These are phyloP conservation scores for Corythornis leucogaster DNA, from an alignment of 2,797 vertebrate genomes.

Conservation along the genomic window DNA sequence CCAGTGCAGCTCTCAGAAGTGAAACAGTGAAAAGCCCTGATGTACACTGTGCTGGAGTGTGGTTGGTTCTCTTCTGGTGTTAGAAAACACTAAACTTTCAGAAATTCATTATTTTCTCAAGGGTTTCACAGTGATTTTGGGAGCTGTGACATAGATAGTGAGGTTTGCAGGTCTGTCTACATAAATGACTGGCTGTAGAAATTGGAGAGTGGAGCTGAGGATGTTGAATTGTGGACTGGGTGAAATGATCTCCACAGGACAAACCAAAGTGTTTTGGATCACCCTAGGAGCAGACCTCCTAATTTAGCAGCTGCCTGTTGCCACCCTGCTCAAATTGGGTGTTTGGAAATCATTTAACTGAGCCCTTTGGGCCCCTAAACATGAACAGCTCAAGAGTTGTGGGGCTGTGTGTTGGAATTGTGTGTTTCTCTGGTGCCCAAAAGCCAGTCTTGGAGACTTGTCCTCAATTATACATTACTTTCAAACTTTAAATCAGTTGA, in stretches of 20 bases:
- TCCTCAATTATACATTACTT: neutral
- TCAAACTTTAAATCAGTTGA: neutral
- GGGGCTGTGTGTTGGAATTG: neutral
- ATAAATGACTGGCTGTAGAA: neutral
- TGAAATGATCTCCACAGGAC: neutral
- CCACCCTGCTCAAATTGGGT: neutral
- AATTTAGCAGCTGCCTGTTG: neutral
- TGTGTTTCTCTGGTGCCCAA: neutral
- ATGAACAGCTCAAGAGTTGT: neutral
- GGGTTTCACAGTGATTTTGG: neutral
- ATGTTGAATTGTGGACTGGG: neutral
- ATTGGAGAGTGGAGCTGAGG: neutral
- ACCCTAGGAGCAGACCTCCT: neutral
- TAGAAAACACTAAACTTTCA: neutral
- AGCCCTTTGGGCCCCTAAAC: neutral
- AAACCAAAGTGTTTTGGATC: neutral
- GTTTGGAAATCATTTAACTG: neutral
- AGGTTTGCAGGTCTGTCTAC: neutral
- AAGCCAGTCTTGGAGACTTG: neutral
- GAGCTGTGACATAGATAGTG: neutral
- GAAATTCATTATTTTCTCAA: neutral
- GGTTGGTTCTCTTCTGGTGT: neutral
- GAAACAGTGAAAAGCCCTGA: neutral
- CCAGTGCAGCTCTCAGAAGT: constrained; percentile 15
- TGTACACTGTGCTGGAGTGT: neutral